Percentiles rank a stretch among this genome's conserved stretches.
Conservation (phyloP, 2,888 invertebrate species). For the Strigamia transsilvanica region DNA sequence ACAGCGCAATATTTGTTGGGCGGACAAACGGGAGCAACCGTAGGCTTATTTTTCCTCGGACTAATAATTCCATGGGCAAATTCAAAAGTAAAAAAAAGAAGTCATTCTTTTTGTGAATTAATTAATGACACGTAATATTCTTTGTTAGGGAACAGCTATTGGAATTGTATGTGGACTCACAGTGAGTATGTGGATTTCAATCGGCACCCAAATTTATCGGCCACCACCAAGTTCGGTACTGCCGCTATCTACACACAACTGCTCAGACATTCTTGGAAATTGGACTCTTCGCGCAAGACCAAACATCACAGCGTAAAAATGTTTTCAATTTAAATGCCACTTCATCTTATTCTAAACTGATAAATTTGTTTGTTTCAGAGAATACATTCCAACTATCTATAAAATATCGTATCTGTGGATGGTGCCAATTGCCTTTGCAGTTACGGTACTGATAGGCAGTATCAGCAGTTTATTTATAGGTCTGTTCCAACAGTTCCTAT, state of each 20-base stretch:
- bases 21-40: neutral
- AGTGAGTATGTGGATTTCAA: constrained; percentile 23
- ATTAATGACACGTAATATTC: neutral
- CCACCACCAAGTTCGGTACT: neutral
- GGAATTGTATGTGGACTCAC: neutral
- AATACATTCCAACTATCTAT: neutral
- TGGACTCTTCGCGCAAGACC: neutral
- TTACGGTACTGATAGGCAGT: neutral
- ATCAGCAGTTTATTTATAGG: constrained; percentile 1
- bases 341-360: neutral
- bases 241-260: neutral
- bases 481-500: neutral
- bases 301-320: neutral
- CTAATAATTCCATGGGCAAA: constrained; percentile 23
- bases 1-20: neutral
- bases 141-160: neutral
- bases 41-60: constrained; percentile 16
- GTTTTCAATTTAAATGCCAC: no score
- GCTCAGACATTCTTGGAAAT: neutral
- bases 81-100: neutral
- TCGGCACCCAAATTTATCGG: neutral
- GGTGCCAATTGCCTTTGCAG: neutral
- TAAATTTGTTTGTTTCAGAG: neutral
- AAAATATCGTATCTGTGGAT: constrained; percentile 48
- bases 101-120: neutral